phyloP scores from a whole-genome alignment of 2,888 invertebrate species.

The Hydroisotoma schaefferi region DNA sequence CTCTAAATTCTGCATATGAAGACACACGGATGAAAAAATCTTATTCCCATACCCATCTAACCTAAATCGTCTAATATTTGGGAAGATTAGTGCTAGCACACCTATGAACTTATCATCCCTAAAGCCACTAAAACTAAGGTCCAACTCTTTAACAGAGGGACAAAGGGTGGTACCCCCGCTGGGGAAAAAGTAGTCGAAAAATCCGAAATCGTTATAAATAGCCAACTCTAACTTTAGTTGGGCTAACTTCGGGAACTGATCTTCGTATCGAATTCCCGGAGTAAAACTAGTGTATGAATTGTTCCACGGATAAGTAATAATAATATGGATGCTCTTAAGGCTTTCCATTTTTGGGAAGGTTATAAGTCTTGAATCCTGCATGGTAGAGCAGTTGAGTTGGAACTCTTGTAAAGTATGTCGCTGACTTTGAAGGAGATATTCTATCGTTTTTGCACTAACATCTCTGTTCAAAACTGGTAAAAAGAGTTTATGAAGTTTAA shows the following conservation, averaged over 20 bases:
- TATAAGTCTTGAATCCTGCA: constrained; percentile 32
- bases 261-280: constrained; percentile 28
- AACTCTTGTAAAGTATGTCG: constrained; percentile 30
- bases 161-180: constrained; percentile 9
- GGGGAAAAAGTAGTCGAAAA: constrained; percentile 38
- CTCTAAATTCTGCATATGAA: constrained; percentile 32
- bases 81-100: constrained; percentile 30
- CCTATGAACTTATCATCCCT: constrained; percentile 38
- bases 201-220: constrained; percentile 37
- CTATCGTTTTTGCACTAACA: constrained; percentile 33
- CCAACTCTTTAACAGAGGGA: constrained; percentile 25
- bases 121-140: constrained; percentile 40
- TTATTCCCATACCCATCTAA: constrained; percentile 39
- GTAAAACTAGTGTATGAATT: constrained; percentile 31
- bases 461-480: constrained; percentile 35
- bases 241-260: constrained; percentile 29
- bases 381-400: constrained; percentile 36
- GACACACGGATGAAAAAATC: constrained; percentile 35
- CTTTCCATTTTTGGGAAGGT: constrained; percentile 32
- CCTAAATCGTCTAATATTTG: constrained; percentile 26
- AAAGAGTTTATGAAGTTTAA: constrained; percentile 32
- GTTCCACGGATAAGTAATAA: constrained; percentile 40
- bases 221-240: constrained; percentile 39
- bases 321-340: constrained; percentile 30
- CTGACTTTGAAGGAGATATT: constrained; percentile 24